Conservation (phyloP, 2,797 vertebrate genomes). For the Sciurus carolinensis region DNA sequence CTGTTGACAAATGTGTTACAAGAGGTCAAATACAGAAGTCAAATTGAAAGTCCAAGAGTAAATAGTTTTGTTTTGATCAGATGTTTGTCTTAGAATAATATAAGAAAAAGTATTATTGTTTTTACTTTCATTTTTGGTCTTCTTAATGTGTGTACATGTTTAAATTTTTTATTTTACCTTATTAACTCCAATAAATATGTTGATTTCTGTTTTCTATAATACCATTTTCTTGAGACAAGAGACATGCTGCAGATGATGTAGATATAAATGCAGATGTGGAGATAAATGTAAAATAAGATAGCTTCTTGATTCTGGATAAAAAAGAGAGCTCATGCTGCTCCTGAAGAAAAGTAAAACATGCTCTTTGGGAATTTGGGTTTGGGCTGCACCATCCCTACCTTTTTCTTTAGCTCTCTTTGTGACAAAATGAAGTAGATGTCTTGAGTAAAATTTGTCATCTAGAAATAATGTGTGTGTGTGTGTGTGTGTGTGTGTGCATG, state of each 20-base stretch:
- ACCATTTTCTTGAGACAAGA: constrained; percentile 6
- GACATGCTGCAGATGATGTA: neutral
- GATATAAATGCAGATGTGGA: neutral
- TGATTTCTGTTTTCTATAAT: constrained; percentile 29
- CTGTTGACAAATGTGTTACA: neutral
- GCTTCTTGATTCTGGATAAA: too few species aligned
- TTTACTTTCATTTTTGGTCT: neutral
- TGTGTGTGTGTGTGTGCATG: neutral
- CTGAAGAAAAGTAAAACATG: neutral
- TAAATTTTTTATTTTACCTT: constrained; percentile 50
- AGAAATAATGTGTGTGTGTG: neutral
- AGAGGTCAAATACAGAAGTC: neutral
- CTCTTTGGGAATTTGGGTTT: neutral
- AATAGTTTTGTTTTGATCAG: constrained; percentile 54
- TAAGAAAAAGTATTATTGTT: neutral
- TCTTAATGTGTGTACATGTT: neutral
- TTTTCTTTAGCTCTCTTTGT: neutral
- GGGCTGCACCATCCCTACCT: neutral
- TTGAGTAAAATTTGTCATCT: neutral
- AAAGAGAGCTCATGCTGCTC: neutral
- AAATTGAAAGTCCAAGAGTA: constrained; percentile 58
- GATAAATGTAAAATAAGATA: neutral
- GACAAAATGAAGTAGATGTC: neutral
- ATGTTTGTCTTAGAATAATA: neutral
- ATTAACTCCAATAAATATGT: neutral